phyloP scores from a whole-genome alignment of 2,888 invertebrate genomes.

The Graphium colonna region DNA sequence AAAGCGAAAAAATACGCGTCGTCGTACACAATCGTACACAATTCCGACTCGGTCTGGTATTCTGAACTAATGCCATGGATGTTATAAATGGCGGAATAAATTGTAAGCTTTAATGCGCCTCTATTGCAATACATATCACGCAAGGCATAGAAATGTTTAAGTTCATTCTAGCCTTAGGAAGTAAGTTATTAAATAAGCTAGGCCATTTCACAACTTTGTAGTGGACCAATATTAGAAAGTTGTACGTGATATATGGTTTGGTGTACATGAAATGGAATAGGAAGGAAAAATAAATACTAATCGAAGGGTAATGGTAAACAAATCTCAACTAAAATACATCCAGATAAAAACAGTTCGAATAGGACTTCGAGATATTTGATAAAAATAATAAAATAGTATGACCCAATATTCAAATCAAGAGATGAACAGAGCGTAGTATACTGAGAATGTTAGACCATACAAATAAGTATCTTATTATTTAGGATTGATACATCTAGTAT shows the following conservation, averaged over 20 bases:
- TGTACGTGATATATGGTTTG: slow-evolving; percentile 69
- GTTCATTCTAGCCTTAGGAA: slow-evolving; percentile 69
- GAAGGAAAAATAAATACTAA: slow-evolving; percentile 22
- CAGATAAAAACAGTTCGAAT: not conserved
- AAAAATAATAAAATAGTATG: too few relatives aligned
- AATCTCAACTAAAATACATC: not conserved
- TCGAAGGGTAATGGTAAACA: not conserved
- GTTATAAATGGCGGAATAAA: slow-evolving; percentile 30
- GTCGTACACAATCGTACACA: not conserved
- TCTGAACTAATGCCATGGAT: not conserved
- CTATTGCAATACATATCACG: slow-evolving; percentile 78
- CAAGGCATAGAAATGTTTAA: slow-evolving; percentile 72
- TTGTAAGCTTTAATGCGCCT: slow-evolving; percentile 70
- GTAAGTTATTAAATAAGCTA: slow-evolving; percentile 61
- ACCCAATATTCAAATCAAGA: slow-evolving; percentile 12
- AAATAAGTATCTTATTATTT: slow-evolving; percentile 57
- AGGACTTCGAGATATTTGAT: not conserved
- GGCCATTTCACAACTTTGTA: slow-evolving; percentile 76
- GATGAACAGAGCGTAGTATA: slow-evolving; percentile 56
- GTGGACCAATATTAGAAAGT: slow-evolving; percentile 81
- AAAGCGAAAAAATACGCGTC: too few relatives aligned
- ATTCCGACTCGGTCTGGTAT: not conserved
- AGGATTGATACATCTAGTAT: slow-evolving; percentile 63
- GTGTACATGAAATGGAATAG: slow-evolving; percentile 30
- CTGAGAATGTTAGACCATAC: slow-evolving; percentile 59